These are phyloP conservation scores for Mormyrops boulengeri DNA, from an alignment of 2,797 vertebrate species.

Conservation along the genomic window DNA sequence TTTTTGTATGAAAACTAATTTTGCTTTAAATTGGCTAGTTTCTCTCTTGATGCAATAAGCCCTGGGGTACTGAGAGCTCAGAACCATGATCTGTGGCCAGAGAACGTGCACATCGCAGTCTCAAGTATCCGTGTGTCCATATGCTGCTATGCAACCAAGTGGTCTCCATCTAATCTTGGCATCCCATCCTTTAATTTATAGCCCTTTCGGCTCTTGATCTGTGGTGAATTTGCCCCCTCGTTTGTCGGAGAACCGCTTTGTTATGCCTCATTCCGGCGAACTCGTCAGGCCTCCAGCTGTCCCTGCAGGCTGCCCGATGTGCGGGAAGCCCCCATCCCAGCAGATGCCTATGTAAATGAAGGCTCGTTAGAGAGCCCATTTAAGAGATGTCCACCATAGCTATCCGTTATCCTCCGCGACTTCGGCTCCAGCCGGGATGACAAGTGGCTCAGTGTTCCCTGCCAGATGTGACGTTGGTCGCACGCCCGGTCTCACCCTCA, in stretches of 20 bases:
- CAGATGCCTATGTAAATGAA: conserved; percentile 33
- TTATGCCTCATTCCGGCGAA: conserved; percentile 27
- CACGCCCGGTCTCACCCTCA: conserved; percentile 24
- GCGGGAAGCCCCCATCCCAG: conserved; percentile 9
- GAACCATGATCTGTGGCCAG: background rate
- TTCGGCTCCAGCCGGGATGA: background rate
- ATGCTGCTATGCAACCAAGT: conserved; percentile 30
- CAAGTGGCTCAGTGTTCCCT: conserved; percentile 5
- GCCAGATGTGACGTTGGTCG: conserved; percentile 33
- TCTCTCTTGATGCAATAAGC: background rate
- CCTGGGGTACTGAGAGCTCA: background rate
- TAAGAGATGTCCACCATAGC: conserved; percentile 27
- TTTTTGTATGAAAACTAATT: background rate
- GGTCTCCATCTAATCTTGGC: background rate
- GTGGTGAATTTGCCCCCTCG: conserved; percentile 24
- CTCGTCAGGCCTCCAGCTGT: conserved; percentile 16
- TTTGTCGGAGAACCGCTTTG: conserved; percentile 30
- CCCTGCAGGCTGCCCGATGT: conserved; percentile 15
- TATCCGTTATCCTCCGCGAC: conserved; percentile 19
- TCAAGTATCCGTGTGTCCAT: background rate
- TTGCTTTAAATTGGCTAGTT: background rate
- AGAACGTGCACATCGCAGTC: background rate
- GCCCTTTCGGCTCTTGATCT: conserved; percentile 24
- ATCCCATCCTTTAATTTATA: conserved; percentile 30
- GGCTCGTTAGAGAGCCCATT: conserved; percentile 34